These are phyloP conservation scores for Geophilus truncorum DNA, from an alignment of 2,888 invertebrate genomes.

Conservation along the genomic window DNA sequence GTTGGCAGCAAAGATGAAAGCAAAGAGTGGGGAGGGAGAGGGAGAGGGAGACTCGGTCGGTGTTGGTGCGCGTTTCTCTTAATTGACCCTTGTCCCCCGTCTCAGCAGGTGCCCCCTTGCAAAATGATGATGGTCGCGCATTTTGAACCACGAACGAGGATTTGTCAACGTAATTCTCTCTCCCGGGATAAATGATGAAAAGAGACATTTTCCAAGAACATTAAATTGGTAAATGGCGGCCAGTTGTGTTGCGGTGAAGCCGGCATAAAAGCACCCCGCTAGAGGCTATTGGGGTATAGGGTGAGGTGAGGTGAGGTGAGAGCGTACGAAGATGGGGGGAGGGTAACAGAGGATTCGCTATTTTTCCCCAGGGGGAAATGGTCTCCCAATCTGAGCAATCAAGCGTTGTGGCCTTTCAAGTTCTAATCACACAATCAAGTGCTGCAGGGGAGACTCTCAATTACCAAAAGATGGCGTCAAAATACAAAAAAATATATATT, in stretches of 20 bases:
- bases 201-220: slow-evolving; percentile 15
- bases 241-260: slow-evolving; percentile 21
- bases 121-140: slow-evolving; percentile 19
- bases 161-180: slow-evolving; percentile 27
- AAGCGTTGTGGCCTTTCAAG: slow-evolving; percentile 27
- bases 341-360: background rate
- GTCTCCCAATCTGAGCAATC: slow-evolving; percentile 27
- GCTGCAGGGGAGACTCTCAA: slow-evolving; percentile 28
- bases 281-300: slow-evolving; percentile 12
- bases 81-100: slow-evolving; percentile 31
- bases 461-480: slow-evolving; percentile 8
- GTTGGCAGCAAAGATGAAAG: slow-evolving; percentile 16
- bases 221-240: slow-evolving; percentile 25
- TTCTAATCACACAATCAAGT: slow-evolving; percentile 29
- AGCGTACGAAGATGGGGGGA: background rate
- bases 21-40: background rate
- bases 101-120: slow-evolving; percentile 30
- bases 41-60: background rate
- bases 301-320: slow-evolving; percentile 16
- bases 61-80: slow-evolving; percentile 23
- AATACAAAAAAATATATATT: background rate
- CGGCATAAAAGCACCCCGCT: slow-evolving; percentile 13
- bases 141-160: slow-evolving; percentile 19
- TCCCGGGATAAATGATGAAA: slow-evolving; percentile 1
- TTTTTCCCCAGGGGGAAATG: slow-evolving; percentile 18